Evolutionary conservation across 2,113 vertebrate genomes (phyloP), one percentile per base, ranked within the genome.

Genomic region (Dipodomys spectabilis): DNA sequence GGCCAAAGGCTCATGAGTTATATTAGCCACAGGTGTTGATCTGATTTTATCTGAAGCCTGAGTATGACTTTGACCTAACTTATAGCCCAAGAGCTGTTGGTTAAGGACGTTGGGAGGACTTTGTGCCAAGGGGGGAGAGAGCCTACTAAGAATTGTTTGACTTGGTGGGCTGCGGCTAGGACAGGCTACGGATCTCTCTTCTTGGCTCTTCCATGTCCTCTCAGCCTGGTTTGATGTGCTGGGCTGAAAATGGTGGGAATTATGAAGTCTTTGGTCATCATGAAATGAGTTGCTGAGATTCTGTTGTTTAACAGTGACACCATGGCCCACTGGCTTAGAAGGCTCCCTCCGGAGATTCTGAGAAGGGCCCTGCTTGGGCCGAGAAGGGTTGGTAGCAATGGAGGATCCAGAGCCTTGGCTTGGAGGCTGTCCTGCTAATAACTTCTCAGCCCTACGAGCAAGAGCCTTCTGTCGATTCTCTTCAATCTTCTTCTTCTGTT

Each of bases 401-500:
- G 32, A 35, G 62, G 72, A 23, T 39, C 22, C 2, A 4, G 39
- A 19, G 10, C 32, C 4, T 77, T 89, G 22, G 69, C 92, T 73
- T 44, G 86, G 81, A n/a, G 39, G 82, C 68, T 98, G 97, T 77
- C 95, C 97, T 89, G 97, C 98, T 74, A 98, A 97, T 64, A 98
- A 97, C 97, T 98, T 98, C 94, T 99, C 98, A 7, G 99, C 99
- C 98, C 99, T 98, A 89, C 98, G 98, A 32, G 99, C 99, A 95
- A 99, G 96, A 92, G 99, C 99, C 62, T 97, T 98, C 84, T 94
- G 98, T 45, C 99, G 97, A 96, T 99, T 99, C 94, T 99, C 99
- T 92, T 99, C 99, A 7, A 99, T 99, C 97, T 97, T 98, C 82
- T 97, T 97, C 98, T 98, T 98, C 80, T 99, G 99, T 86, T 99